Conservation (phyloP, 1,140 invertebrate genomes). For the Anadara kagoshimensis region DNA sequence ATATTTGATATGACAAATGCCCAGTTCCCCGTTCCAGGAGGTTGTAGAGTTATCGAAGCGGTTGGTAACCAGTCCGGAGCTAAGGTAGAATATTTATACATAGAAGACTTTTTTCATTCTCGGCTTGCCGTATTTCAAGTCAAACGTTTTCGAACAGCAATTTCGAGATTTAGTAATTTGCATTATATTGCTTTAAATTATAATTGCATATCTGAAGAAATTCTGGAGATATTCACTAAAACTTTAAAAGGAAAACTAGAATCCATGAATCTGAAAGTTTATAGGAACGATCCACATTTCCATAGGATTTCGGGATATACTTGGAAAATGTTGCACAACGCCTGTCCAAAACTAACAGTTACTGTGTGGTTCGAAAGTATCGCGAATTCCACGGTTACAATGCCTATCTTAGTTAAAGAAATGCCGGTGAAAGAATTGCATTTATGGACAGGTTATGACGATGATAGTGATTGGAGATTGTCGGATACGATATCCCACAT, state of each 20-base stretch:
- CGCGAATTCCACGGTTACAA: slow-evolving; percentile 27
- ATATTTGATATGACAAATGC: slow-evolving; percentile 42
- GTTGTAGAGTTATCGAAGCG: slow-evolving; percentile 32
- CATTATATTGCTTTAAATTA: slow-evolving; percentile 45
- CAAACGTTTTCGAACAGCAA: slow-evolving; percentile 20
- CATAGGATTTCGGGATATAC: slow-evolving; percentile 31
- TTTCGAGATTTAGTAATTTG: slow-evolving; percentile 36
- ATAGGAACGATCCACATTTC: slow-evolving; percentile 40
- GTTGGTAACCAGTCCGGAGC: slow-evolving; percentile 32
- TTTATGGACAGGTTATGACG: slow-evolving; percentile 48
- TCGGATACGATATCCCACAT: slow-evolving; percentile 36
- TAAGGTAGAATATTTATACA: slow-evolving; percentile 37
- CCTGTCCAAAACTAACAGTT: slow-evolving; percentile 39
- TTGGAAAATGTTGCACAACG: slow-evolving; percentile 29
- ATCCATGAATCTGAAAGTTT: slow-evolving; percentile 43
- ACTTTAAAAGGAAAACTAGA: slow-evolving; percentile 40
- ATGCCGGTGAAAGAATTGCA: slow-evolving; percentile 45
- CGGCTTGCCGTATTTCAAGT: slow-evolving; percentile 34
- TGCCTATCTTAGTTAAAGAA: slow-evolving; percentile 41
- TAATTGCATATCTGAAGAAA: slow-evolving; percentile 45
- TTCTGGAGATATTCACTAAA: slow-evolving; percentile 40
- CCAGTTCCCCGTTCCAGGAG: slow-evolving; percentile 22
- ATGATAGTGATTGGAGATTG: slow-evolving; percentile 45
- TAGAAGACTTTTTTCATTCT: slow-evolving; percentile 50
- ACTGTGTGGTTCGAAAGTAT: slow-evolving; percentile 46